Evolutionary conservation across 2,113 vertebrate species (phyloP), one percentile per base, ranked within the genome.

Genomic region (Tyto alba): DNA sequence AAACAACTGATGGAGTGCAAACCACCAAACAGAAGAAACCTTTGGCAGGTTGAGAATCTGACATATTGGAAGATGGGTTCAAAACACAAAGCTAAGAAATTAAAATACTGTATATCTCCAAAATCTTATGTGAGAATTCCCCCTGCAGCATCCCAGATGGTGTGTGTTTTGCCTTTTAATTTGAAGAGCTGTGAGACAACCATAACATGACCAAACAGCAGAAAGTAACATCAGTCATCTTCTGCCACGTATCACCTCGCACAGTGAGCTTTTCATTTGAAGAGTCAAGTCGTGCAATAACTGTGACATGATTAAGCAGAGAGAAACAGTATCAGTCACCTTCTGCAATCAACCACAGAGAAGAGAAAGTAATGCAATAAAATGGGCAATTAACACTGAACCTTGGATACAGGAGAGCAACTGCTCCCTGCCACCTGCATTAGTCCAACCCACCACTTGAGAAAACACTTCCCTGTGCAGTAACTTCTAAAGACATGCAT

Each of bases 331-430:
- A 86, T 63, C 79, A 86, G 48, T 66, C 80, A 93, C 86, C 50
- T 95, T 78, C 56, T 84, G 81, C 81, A 89, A 41, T 55, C 74
- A 96, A 89, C 57, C 60, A 55, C 40, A 14, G 50, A 79, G 66
- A 53, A 84, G 60, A 75, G 26, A 85, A 92, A 76, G 22, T 62
- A 89, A 82, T 10, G 57, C 62, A 82, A 76, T 94, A 94, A 97
- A 96, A 92, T 2, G 41, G 69, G 43, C 5, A 15, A 89, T 93
- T 91, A 96, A 67, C 94, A 55, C 7, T 87, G 84, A 90, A 93
- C 94, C 41, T 96, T 89, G 94, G 40, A 91, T 92, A 43, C 1
- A 79, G 52, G 36, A 79, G 90, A 94, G 66, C 56, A 89, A 94
- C 60, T 82, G 66, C 89, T 87, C 78, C 86, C 94, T 87, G 93